Evolutionary conservation across 2,113 vertebrate genomes (phyloP).

Genomic region (Galbula dea): DNA sequence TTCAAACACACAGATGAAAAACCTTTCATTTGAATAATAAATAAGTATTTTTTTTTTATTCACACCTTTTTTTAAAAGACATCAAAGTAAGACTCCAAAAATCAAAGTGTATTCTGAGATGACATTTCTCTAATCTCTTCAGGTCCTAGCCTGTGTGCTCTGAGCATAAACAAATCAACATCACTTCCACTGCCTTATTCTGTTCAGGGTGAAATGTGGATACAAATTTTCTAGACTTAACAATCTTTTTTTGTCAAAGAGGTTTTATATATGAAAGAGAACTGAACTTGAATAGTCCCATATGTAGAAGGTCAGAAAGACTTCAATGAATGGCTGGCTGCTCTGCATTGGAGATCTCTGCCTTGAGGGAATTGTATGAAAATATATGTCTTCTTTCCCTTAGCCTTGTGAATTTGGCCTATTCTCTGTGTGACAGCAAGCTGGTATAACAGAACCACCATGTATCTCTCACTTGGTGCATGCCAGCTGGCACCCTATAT

Average conservation of each 20-base stretch:
- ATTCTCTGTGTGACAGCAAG: neutral
- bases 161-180: neutral
- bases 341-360: neutral
- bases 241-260: neutral
- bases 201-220: neutral
- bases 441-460: neutral
- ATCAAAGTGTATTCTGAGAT: neutral
- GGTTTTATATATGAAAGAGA: neutral
- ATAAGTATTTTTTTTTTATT: neutral
- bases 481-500: too few species aligned
- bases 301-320: neutral
- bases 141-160: neutral
- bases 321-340: neutral
- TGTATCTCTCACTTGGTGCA: accelerated
- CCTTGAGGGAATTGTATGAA: neutral
- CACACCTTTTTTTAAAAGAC: neutral
- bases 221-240: neutral
- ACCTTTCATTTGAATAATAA: neutral
- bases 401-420: neutral
- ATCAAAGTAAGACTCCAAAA: neutral
- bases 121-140: neutral
- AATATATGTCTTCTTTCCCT: neutral
- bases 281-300: neutral
- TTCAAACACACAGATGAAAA: neutral
- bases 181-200: neutral